These are phyloP conservation scores for Drosophila yooni DNA, from an alignment of 2,888 invertebrate species.

Conservation along the genomic window DNA sequence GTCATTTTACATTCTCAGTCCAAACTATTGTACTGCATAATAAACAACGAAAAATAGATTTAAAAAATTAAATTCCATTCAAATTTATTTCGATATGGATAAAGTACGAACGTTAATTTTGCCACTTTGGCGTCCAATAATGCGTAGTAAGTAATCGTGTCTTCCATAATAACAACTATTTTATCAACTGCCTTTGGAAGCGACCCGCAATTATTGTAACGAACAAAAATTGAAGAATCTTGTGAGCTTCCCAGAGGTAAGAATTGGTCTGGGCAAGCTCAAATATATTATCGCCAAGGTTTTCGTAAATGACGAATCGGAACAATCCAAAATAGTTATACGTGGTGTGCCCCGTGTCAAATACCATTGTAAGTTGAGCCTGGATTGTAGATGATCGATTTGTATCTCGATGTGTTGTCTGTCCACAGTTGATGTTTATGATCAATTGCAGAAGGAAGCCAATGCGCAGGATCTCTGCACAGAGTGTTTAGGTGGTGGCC, in stretches of 20 bases:
- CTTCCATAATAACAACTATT: not conserved
- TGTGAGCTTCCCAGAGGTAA: constrained; percentile 38
- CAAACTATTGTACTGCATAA: not conserved
- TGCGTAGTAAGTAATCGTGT: constrained; percentile 26
- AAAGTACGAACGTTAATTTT: constrained; percentile 34
- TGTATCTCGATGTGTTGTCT: not conserved
- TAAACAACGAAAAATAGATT: constrained; percentile 14
- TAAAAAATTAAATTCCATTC: constrained; percentile 5
- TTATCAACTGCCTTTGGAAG: constrained; percentile 16
- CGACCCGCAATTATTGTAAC: constrained; percentile 34
- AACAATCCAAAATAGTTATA: constrained; percentile 43
- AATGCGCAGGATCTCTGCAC: constrained; percentile 43
- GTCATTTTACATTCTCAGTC: constrained; percentile 2
- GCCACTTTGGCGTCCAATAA: constrained; percentile 39
- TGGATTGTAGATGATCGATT: not conserved
- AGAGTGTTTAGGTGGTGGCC: constrained; percentile 63
- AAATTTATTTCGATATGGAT: constrained; percentile 47
- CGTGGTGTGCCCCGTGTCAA: constrained; percentile 49
- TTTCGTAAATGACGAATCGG: constrained; percentile 57
- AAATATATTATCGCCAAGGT: constrained; percentile 61
- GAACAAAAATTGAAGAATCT: constrained; percentile 16
- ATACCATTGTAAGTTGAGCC: constrained; percentile 57
- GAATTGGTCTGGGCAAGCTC: constrained; percentile 48
- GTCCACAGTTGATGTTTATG: constrained; percentile 56
- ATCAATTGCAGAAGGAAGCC: constrained; percentile 52